phyloP scores from a whole-genome alignment of 2,797 vertebrate species.

The Lepilemur septentrionalis region DNA sequence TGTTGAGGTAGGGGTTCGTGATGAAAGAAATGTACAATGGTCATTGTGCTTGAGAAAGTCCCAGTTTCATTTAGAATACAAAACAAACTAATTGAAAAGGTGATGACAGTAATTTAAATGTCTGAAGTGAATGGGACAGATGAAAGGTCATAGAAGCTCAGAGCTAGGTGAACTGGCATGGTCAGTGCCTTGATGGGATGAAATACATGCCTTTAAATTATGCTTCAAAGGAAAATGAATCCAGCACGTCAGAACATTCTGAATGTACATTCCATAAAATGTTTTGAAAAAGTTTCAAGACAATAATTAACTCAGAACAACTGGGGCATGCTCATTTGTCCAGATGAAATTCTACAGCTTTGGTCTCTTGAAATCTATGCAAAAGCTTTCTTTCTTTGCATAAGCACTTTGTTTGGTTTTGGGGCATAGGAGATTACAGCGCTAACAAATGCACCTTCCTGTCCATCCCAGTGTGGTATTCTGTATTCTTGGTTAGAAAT shows the following conservation, averaged over 20 bases:
- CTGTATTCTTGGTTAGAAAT: constrained; percentile 10
- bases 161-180: background rate
- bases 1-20: background rate
- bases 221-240: constrained; percentile 27
- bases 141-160: background rate
- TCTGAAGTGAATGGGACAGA: background rate
- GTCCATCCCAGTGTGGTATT: background rate
- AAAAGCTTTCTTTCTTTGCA: background rate
- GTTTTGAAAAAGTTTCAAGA: constrained; percentile 23
- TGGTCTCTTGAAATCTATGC: background rate
- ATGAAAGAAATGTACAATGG: background rate
- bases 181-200: background rate
- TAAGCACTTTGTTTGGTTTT: background rate
- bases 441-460: background rate
- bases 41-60: background rate
- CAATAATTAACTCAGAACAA: constrained; percentile 13
- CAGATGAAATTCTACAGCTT: background rate
- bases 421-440: background rate
- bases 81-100: background rate
- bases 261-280: constrained; percentile 22
- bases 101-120: background rate
- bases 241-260: background rate
- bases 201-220: background rate
- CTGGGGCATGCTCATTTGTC: background rate
- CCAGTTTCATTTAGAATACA: background rate